Evolutionary conservation across 2,113 vertebrate genomes (phyloP).

Genomic region (Centropristis striata): DNA sequence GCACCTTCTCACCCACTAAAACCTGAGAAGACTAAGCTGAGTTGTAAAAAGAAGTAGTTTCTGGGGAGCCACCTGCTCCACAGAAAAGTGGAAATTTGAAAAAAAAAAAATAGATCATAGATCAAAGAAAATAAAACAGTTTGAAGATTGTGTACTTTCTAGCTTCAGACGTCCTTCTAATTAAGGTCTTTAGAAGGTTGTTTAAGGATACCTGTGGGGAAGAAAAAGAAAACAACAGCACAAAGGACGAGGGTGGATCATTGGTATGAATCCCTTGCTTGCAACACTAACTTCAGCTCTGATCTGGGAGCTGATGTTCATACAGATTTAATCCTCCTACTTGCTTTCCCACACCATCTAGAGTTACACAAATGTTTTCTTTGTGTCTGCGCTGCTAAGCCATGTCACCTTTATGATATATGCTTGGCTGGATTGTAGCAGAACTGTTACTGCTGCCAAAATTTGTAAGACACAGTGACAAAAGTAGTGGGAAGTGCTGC

Average conservation of each 20-base stretch:
- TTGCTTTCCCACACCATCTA: conserved; percentile 49
- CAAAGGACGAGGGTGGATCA: conserved; percentile 28
- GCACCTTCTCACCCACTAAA: conserved; percentile 5
- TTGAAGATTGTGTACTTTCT: not conserved
- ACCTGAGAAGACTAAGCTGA: not conserved
- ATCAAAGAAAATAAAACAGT: not conserved
- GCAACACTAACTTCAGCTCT: conserved; percentile 38
- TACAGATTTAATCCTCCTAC: conserved; percentile 46
- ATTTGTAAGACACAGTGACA: conserved; percentile 13
- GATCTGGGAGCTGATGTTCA: conserved; percentile 28
- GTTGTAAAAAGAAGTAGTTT: too few species aligned
- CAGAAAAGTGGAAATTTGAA: not conserved
- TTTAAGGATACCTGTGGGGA: conserved; percentile 2
- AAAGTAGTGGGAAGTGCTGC: too few species aligned
- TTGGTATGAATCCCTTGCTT: conserved; percentile 7
- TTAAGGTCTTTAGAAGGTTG: not conserved
- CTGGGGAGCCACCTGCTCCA: not conserved
- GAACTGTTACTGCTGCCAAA: conserved; percentile 12
- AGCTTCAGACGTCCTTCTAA: not conserved
- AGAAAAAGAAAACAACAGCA: conserved; percentile 7
- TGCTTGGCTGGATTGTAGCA: conserved; percentile 18
- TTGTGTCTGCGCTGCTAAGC: conserved; percentile 41
- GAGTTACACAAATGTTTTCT: conserved; percentile 54
- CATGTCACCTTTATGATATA: conserved; percentile 39
- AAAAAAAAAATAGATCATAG: not conserved